These are phyloP conservation scores for Plagiodera versicolora DNA, from an alignment of 2,888 invertebrate genomes.

Conservation along the genomic window DNA sequence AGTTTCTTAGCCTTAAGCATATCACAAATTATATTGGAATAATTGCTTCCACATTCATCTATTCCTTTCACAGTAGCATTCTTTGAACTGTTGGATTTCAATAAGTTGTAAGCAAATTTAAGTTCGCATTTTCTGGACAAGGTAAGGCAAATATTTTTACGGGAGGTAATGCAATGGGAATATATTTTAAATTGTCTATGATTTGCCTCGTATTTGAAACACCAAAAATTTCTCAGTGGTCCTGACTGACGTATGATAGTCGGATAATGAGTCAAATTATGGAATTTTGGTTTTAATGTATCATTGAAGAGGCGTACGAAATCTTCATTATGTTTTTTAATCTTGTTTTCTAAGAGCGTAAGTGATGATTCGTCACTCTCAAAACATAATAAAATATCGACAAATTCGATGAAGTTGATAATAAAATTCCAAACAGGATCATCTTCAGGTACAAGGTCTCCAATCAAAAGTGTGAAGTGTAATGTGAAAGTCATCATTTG, in stretches of 20 bases:
- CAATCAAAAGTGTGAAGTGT: slow-evolving; percentile 37
- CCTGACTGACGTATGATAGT: slow-evolving; percentile 23
- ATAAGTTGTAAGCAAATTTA: slow-evolving; percentile 12
- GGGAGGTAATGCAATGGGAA: slow-evolving; percentile 35
- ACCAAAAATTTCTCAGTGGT: slow-evolving; percentile 22
- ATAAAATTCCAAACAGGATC: slow-evolving; percentile 36
- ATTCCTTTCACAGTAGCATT: background rate
- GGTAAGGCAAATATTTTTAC: slow-evolving; percentile 38
- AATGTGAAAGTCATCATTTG: slow-evolving; percentile 37
- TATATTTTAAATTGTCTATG: slow-evolving; percentile 37
- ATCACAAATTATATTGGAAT: background rate
- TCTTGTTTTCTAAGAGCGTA: slow-evolving; percentile 19
- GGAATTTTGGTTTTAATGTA: slow-evolving; percentile 37
- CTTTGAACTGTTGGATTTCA: background rate
- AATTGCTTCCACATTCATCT: background rate
- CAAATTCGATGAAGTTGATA: slow-evolving; percentile 34
- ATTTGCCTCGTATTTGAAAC: slow-evolving; percentile 35
- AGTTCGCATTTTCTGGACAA: slow-evolving; percentile 23
- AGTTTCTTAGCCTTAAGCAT: background rate
- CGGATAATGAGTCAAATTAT: slow-evolving; percentile 36
- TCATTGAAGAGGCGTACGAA: slow-evolving; percentile 30
- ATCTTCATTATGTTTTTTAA: slow-evolving; percentile 23
- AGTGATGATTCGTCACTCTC: slow-evolving; percentile 17
- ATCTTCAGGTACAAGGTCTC: slow-evolving; percentile 36
- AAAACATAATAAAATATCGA: slow-evolving; percentile 32